These are phyloP conservation scores for Zaprionus africanus DNA, from an alignment of 1,140 invertebrate species.

Conservation along the genomic window DNA sequence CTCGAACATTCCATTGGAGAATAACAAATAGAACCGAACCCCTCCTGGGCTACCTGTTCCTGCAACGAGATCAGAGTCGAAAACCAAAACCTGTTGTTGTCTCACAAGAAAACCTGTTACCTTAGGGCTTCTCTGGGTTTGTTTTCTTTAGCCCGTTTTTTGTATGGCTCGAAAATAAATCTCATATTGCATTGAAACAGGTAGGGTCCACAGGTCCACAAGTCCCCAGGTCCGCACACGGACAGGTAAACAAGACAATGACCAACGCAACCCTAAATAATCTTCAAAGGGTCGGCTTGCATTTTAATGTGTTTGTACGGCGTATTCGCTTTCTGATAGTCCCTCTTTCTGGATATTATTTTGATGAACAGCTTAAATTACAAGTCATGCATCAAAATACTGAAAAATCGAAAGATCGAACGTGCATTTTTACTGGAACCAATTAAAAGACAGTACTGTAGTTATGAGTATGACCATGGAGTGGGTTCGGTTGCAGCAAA, in stretches of 20 bases:
- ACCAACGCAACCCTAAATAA: slow-evolving; percentile 29
- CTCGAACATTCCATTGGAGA: slow-evolving; percentile 45
- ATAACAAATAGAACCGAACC: slow-evolving; percentile 61
- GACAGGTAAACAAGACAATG: slow-evolving; percentile 51
- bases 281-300: slow-evolving; percentile 29
- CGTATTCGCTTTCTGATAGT: slow-evolving; percentile 5
- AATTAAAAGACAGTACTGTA: slow-evolving; percentile 1
- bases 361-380: slow-evolving; percentile 4
- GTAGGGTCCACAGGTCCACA: slow-evolving; percentile 39
- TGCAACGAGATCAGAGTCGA: slow-evolving; percentile 51
- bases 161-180: slow-evolving; percentile 61
- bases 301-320: slow-evolving; percentile 14
- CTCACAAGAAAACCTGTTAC: slow-evolving; percentile 57
- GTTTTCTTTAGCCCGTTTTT: slow-evolving; percentile 62
- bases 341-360: slow-evolving; percentile 1
- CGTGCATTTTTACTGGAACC: background rate
- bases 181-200: slow-evolving; percentile 75
- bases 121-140: slow-evolving; percentile 59
- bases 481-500: background rate
- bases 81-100: slow-evolving; percentile 63
- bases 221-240: background rate
- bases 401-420: background rate
- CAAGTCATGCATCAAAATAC: slow-evolving; percentile 2
- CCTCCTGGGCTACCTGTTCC: slow-evolving; percentile 52
- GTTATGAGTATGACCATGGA: too few species aligned